A percentile compares a stretch with the other conserved stretches of the same genome.
Conservation (phyloP, 1,140 invertebrate species). For the Lutraria rhynchaena region DNA sequence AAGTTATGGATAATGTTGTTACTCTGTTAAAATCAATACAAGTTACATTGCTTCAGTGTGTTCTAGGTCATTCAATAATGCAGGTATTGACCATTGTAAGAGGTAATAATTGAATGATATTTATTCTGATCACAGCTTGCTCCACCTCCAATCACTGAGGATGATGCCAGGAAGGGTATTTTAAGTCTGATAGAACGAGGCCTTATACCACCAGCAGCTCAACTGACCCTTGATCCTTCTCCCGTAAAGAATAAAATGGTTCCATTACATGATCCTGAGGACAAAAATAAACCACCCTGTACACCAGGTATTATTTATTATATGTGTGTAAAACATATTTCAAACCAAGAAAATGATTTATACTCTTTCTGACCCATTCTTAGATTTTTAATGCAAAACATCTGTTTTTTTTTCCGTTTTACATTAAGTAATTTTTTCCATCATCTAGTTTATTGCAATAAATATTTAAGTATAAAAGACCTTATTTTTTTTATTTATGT, state of each 20-base stretch:
- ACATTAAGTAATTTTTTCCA: too few species aligned
- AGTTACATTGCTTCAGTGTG: too few species aligned
- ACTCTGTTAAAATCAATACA: too few species aligned
- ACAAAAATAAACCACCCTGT: slow-evolving; percentile 69
- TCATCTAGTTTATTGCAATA: too few species aligned
- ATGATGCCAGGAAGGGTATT: slow-evolving; percentile 81
- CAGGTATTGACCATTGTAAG: too few species aligned
- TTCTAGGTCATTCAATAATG: too few species aligned
- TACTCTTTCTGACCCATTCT: too few species aligned
- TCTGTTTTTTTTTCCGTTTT: too few species aligned
- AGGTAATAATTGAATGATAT: neutral
- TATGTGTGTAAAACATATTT: too few species aligned
- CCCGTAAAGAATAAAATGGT: slow-evolving; percentile 76
- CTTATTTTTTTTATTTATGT: neutral
- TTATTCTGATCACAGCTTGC: slow-evolving; percentile 70
- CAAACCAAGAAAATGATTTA: too few species aligned
- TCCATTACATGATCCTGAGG: slow-evolving; percentile 73
- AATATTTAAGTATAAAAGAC: neutral
- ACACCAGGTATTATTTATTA: slow-evolving; percentile 70
- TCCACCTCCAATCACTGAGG: slow-evolving; percentile 80
- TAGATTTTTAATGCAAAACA: too few species aligned
- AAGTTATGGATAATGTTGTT: neutral
- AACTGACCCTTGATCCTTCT: slow-evolving; percentile 81
- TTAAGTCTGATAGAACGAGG: slow-evolving; percentile 81
- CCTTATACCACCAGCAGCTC: slow-evolving; percentile 80